Base-by-base conservation (phyloP, 2,888 invertebrate species). In the Philopedon plagiatum region DNA sequence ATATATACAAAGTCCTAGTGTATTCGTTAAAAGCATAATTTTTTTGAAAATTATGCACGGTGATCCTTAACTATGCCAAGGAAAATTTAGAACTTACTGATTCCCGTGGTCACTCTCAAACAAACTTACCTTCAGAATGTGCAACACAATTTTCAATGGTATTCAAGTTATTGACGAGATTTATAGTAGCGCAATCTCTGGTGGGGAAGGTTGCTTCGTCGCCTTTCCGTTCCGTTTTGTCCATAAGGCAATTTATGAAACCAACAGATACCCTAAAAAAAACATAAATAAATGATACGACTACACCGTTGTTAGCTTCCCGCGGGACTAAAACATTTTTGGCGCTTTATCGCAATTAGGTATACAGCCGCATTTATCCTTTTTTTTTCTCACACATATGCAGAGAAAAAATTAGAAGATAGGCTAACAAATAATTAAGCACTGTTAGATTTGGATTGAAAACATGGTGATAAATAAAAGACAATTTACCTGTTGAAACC, bases 171-270 rank as follows among this genome's bases (percentile, higher is more conserved):
- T 81, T 83, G 51, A 88, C 85, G 44, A 86, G 81, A 74, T 85
- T 86, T 56, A 85, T 81, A 37, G 80, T 80, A 18, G 88, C 88
- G 74, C 89, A 86, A n/a, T 80, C 75, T 29, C 74, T 76, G 1
- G 79, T 80, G 5, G 83, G 84, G 71, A 84, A 84, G 0, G 75
- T 73, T 18, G 79, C 79, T 1, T 76, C 62, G 5, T 78, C 75
- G 1, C 86, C 86, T 79, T 88, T 87, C 0, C 87, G 87, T 74
- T 81, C 86, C 19, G 86, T 78, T 78, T 88, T 87, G 4, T 85
- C 83, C 90, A 91, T 90, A 29, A 91, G 85, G 74, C 91, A 91
- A 81, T 90, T 89, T 75, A 91, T 85, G 76, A 90, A 86, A 65
- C 88, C 89, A 81, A 90, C 76, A 1, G 83, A 77, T 9, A 79